Conservation (phyloP, 1,140 invertebrate genomes). For the Araneus ventricosus region DNA sequence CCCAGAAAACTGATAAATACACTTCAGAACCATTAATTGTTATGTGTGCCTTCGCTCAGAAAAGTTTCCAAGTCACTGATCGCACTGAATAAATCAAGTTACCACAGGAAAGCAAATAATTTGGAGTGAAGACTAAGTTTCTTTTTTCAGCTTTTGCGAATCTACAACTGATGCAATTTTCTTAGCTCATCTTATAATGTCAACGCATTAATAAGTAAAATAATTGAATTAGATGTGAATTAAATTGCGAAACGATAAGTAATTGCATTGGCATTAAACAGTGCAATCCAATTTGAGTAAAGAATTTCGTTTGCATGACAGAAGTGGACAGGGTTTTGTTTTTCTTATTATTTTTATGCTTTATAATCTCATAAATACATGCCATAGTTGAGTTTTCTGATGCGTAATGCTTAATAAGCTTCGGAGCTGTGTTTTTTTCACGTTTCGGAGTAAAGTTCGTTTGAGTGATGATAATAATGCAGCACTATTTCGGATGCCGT, state of each 20-base stretch:
- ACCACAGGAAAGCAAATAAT: slow-evolving; percentile 17
- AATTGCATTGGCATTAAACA: slow-evolving; percentile 43
- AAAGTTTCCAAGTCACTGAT: slow-evolving; percentile 14
- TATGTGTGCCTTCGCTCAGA: neutral
- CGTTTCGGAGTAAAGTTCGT: neutral
- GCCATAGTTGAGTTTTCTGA: slow-evolving; percentile 3
- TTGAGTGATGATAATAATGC: neutral
- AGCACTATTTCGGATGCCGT: neutral
- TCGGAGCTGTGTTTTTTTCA: neutral
- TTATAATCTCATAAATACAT: slow-evolving; percentile 42
- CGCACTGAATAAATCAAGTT: slow-evolving; percentile 32
- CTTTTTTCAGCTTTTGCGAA: neutral
- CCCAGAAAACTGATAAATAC: neutral
- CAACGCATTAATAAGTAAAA: slow-evolving; percentile 51
- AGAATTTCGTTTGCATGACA: neutral
- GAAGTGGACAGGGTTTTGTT: neutral
- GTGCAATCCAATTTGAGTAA: slow-evolving; percentile 60
- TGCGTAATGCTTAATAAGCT: slow-evolving; percentile 34
- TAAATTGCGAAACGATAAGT: slow-evolving; percentile 48
- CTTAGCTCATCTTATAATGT: neutral
- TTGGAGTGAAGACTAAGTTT: slow-evolving; percentile 15
- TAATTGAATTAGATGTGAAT: slow-evolving; percentile 67
- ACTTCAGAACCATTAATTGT: slow-evolving; percentile 29
- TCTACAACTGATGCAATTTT: neutral
- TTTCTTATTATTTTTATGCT: neutral